Conservation (phyloP, 2,113 vertebrate genomes). For the Chloroceryle aenea region DNA sequence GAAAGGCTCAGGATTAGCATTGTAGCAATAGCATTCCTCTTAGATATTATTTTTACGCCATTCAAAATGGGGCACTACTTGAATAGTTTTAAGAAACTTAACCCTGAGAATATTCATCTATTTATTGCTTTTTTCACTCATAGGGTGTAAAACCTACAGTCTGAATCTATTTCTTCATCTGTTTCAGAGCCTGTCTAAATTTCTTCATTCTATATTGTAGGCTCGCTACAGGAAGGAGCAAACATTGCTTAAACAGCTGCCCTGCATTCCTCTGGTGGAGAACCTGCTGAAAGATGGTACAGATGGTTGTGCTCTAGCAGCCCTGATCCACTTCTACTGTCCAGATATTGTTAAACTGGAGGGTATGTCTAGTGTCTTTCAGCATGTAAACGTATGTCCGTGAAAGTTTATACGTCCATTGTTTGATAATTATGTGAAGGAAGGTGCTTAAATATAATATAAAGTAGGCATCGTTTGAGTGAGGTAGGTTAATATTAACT, state of each 20-base stretch:
- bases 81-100: neutral
- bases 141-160: neutral
- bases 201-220: constrained; percentile 70
- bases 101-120: neutral
- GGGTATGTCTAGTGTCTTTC: constrained; percentile 45
- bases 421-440: neutral
- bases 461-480: neutral
- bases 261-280: constrained; percentile 93
- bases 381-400: neutral
- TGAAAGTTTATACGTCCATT: neutral
- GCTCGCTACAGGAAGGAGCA: constrained; percentile 96
- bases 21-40: neutral
- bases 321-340: constrained; percentile 96
- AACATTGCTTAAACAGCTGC: constrained; percentile 82
- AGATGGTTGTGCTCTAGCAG: constrained; percentile 90
- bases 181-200: neutral
- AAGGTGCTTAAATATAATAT: neutral
- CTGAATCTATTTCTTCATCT: neutral
- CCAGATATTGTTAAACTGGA: constrained; percentile 87
- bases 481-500: neutral
- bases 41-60: neutral
- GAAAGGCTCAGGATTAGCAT: neutral
- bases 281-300: constrained; percentile 93
- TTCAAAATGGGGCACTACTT: neutral
- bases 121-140: neutral